phyloP scores from a whole-genome alignment of 1,140 invertebrate genomes.

The Cydia strobilella region DNA sequence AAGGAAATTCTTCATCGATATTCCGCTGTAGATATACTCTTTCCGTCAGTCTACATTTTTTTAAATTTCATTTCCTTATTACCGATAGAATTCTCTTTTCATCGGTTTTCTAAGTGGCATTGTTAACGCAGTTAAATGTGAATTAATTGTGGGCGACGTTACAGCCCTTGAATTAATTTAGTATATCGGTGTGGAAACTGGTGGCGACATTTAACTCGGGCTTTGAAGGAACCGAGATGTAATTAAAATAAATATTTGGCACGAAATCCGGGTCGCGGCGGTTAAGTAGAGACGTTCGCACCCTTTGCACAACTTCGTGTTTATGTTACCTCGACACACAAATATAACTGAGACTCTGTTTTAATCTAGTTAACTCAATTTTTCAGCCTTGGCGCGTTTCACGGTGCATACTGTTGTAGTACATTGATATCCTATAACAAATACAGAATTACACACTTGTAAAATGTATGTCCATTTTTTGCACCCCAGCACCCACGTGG shows the following conservation, averaged over 20 bases:
- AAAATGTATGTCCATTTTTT: too few species aligned
- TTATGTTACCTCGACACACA: slow-evolving; percentile 75
- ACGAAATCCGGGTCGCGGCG: slow-evolving; percentile 68
- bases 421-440: not conserved
- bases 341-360: slow-evolving; percentile 71
- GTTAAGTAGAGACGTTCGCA: slow-evolving; percentile 71
- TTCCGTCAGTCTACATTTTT: slow-evolving; percentile 35
- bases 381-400: slow-evolving; percentile 41
- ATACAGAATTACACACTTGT: too few species aligned
- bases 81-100: slow-evolving; percentile 31
- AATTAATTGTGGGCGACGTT: slow-evolving; percentile 29
- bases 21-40: slow-evolving; percentile 38
- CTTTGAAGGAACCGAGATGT: slow-evolving; percentile 63
- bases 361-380: slow-evolving; percentile 59
- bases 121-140: slow-evolving; percentile 27
- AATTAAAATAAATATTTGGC: slow-evolving; percentile 79
- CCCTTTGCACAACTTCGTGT: slow-evolving; percentile 76
- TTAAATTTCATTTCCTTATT: slow-evolving; percentile 34
- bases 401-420: not conserved
- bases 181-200: slow-evolving; percentile 52
- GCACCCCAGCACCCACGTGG: too few species aligned
- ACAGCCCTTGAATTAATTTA: slow-evolving; percentile 49
- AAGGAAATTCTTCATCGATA: slow-evolving; percentile 44
- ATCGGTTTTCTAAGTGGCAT: not conserved
- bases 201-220: slow-evolving; percentile 59